phyloP scores from a whole-genome alignment of 2,888 invertebrate genomes.

The Heliothis peltigera region DNA sequence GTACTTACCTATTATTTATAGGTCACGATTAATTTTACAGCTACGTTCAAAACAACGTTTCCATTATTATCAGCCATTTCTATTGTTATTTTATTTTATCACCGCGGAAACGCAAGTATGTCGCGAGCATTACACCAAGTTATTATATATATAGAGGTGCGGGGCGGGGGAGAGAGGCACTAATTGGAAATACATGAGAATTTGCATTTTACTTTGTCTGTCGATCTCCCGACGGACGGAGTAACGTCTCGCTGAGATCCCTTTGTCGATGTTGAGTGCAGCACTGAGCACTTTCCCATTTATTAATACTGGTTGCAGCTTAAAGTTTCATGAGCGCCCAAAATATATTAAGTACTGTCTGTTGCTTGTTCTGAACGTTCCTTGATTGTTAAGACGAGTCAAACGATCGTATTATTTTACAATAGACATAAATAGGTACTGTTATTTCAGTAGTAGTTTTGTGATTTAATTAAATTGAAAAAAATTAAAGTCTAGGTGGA shows the following conservation, averaged over 20 bases:
- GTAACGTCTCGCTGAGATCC: conserved; percentile 71
- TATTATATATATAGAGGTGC: conserved; percentile 61
- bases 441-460: too few species aligned
- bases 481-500: too few species aligned
- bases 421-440: too few species aligned
- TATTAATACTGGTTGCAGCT: conserved; percentile 45
- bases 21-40: neutral
- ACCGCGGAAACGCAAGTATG: conserved; percentile 27
- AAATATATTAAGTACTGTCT: conserved; percentile 18
- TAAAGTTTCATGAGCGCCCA: conserved; percentile 30
- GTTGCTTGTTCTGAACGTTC: conserved; percentile 19
- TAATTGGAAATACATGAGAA: conserved; percentile 88
- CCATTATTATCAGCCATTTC: neutral
- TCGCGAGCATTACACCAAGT: conserved; percentile 57
- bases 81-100: conserved; percentile 15
- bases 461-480: too few species aligned
- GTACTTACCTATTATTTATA: neutral
- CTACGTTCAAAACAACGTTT: conserved; percentile 4
- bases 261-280: conserved; percentile 71
- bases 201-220: conserved; percentile 88
- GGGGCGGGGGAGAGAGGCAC: conserved; percentile 58
- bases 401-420: too few species aligned
- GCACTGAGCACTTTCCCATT: conserved; percentile 26
- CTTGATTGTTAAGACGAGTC: conserved; percentile 4
- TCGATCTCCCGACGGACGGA: conserved; percentile 71